Evolutionary conservation across 2,888 invertebrate species (phyloP).

Genomic region (Nomada fabriciana): DNA sequence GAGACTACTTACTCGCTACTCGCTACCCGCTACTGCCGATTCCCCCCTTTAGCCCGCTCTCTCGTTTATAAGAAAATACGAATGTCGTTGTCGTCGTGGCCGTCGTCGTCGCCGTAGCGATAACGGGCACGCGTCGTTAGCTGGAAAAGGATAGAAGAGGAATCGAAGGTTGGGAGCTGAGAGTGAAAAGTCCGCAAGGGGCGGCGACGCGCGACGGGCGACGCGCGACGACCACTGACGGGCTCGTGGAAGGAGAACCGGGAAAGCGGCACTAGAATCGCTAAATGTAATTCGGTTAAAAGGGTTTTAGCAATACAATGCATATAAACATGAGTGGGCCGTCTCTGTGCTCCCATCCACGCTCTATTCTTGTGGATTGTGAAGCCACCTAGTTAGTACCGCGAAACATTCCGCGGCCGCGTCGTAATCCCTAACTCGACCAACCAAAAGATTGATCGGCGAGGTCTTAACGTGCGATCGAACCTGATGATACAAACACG

Average conservation of each 20-base stretch:
- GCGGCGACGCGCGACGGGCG: background rate
- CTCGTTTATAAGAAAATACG: slow-evolving; percentile 14
- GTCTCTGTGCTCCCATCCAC: slow-evolving; percentile 71
- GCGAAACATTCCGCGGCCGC: slow-evolving; percentile 43
- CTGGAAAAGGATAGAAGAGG: slow-evolving; percentile 32
- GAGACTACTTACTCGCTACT: background rate
- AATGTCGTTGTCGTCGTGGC: slow-evolving; percentile 13
- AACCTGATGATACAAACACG: background rate
- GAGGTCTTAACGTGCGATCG: slow-evolving; percentile 16
- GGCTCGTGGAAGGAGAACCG: slow-evolving; percentile 29
- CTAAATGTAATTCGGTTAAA: slow-evolving; percentile 84
- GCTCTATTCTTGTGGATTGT: slow-evolving; percentile 62
- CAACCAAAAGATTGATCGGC: slow-evolving; percentile 41
- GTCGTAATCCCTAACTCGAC: slow-evolving; percentile 36
- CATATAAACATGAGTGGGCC: slow-evolving; percentile 83
- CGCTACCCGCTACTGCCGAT: slow-evolving; percentile 25
- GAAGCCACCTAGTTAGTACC: slow-evolving; percentile 51
- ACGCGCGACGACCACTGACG: slow-evolving; percentile 22
- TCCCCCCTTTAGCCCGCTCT: slow-evolving; percentile 6
- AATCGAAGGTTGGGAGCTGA: slow-evolving; percentile 36
- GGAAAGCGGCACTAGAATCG: slow-evolving; percentile 80
- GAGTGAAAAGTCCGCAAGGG: slow-evolving; percentile 41
- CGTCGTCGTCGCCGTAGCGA: background rate
- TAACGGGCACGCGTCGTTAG: slow-evolving; percentile 31
- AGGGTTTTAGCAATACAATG: slow-evolving; percentile 84